These are phyloP conservation scores for Ectropis grisescens DNA, from an alignment of 1,140 invertebrate genomes.

Conservation along the genomic window DNA sequence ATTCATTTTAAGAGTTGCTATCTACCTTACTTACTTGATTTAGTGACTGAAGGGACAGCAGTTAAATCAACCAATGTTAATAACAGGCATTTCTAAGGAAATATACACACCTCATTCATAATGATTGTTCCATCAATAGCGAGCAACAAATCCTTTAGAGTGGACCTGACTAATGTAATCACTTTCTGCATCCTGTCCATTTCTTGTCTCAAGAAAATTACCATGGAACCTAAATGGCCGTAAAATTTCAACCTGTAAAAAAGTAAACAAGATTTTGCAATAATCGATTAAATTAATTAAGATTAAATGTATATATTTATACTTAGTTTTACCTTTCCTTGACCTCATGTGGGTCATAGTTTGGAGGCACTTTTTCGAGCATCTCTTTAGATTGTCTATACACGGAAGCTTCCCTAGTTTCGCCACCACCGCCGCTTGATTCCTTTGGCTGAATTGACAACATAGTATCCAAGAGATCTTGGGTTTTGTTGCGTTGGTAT, in stretches of 20 bases:
- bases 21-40: no score
- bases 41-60: no score
- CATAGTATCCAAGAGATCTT: conserved; percentile 93
- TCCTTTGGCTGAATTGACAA: conserved; percentile 96
- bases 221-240: conserved; percentile 51
- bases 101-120: conserved; percentile 79
- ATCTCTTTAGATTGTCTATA: conserved; percentile 93
- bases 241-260: conserved; percentile 35
- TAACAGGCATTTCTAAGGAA: no score
- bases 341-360: conserved; percentile 93
- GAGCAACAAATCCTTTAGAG: conserved; percentile 89
- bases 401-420: conserved; percentile 90
- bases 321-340: conserved; percentile 83
- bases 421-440: conserved; percentile 85
- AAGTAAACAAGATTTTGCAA: no score
- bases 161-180: conserved; percentile 81
- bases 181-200: conserved; percentile 95
- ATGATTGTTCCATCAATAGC: conserved; percentile 98
- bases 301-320: no score
- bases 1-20: no score
- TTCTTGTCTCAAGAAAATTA: conserved; percentile 84
- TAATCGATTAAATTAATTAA: no score
- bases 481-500: conserved; percentile 92
- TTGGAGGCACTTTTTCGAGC: conserved; percentile 90
- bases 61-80: no score